Evolutionary conservation across 2,888 invertebrate species (phyloP).

Genomic region (Chrysolina oricalcia): DNA sequence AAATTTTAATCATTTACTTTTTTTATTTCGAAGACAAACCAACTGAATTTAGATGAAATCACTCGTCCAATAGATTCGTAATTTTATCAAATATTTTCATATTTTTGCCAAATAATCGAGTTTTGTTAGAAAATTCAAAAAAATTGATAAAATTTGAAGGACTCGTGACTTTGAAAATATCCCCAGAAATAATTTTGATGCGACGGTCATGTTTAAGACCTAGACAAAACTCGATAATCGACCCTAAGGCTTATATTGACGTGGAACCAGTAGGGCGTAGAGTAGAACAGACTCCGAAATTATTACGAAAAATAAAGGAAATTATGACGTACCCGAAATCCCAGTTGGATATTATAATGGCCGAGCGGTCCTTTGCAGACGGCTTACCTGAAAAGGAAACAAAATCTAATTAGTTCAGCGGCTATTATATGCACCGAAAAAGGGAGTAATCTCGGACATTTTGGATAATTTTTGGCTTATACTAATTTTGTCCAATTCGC

Average conservation of each 20-base stretch:
- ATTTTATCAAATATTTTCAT: no score
- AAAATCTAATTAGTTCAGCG: conserved; percentile 43
- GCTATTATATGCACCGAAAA: conserved; percentile 34
- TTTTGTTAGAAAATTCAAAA: no score
- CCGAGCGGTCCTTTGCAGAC: conserved; percentile 37
- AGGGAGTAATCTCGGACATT: conserved; percentile 9
- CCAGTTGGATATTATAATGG: conserved; percentile 40
- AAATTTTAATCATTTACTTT: no score
- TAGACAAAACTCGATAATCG: conserved; percentile 28
- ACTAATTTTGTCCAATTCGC: background rate
- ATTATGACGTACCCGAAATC: conserved; percentile 51
- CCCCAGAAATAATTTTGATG: background rate
- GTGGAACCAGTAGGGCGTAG: conserved; percentile 42
- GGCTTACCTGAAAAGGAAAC: conserved; percentile 53
- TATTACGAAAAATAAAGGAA: conserved; percentile 47
- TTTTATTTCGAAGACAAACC: no score
- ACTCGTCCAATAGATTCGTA: no score
- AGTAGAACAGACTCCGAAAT: conserved; percentile 37
- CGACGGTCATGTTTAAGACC: background rate
- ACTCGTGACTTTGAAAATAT: background rate
- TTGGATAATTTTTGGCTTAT: background rate
- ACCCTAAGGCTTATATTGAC: conserved; percentile 33
- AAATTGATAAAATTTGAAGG: no score
- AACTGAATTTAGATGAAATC: no score
- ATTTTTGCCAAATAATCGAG: no score